Evolutionary conservation across 1,140 invertebrate genomes (phyloP).

Genomic region (Meloidogyne floridensis): DNA sequence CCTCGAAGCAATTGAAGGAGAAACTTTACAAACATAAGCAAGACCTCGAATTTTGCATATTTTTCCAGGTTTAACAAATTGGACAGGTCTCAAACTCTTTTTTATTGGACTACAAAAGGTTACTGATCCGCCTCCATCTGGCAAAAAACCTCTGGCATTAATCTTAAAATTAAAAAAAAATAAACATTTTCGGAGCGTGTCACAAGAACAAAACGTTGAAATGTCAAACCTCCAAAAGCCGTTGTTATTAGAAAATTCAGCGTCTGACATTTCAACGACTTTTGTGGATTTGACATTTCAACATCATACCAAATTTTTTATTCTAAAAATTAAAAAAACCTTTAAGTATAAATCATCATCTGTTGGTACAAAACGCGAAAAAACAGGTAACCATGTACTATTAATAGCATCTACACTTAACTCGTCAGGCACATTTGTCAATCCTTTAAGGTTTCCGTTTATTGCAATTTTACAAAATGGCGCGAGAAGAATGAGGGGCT

Average conservation of each 20-base stretch:
- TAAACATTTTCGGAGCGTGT: no score
- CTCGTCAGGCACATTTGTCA: constrained; percentile 78
- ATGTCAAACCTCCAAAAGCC: no score
- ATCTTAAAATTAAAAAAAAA: constrained; percentile 63
- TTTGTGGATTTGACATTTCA: no score
- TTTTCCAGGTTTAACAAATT: constrained; percentile 78
- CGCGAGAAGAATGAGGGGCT: constrained; percentile 79
- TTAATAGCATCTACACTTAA: constrained; percentile 63
- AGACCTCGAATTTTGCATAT: constrained; percentile 88
- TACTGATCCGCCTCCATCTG: constrained; percentile 87
- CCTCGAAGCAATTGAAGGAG: constrained; percentile 69
- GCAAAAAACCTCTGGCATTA: constrained; percentile 79
- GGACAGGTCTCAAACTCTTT: constrained; percentile 73
- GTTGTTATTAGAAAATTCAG: no score
- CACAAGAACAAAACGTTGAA: no score
- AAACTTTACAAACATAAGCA: constrained; percentile 77
- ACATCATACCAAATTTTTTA: background rate
- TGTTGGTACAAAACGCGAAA: constrained; percentile 76
- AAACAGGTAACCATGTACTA: constrained; percentile 62
- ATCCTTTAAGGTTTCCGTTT: constrained; percentile 79
- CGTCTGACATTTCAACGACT: no score
- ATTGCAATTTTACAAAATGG: constrained; percentile 91
- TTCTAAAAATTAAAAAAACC: constrained; percentile 68
- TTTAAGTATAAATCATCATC: constrained; percentile 85
- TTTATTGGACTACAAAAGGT: constrained; percentile 82